Percentiles rank a stretch among this genome's conserved stretches.
These are phyloP conservation scores for Hemichromis elongatus DNA, from an alignment of 2,113 vertebrate genomes.

Conservation along the genomic window DNA sequence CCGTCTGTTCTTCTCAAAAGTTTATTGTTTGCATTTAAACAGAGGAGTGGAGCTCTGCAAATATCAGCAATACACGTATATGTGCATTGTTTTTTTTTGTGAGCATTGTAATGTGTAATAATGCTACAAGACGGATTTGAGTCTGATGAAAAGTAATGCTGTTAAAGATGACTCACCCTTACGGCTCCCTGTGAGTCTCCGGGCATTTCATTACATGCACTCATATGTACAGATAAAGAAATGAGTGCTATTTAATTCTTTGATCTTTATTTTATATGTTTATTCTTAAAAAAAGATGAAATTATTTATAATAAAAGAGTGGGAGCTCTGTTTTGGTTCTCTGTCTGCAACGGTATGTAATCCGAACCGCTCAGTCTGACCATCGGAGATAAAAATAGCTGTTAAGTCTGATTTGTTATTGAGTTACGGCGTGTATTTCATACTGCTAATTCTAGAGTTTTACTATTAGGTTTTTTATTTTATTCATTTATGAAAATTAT, in stretches of 20 bases:
- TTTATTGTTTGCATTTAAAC: neutral
- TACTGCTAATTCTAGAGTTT: neutral
- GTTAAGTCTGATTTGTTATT: neutral
- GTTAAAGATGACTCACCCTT: neutral
- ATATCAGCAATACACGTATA: neutral
- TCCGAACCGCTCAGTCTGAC: neutral
- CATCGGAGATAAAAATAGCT: neutral
- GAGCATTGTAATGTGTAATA: neutral
- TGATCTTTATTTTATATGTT: neutral
- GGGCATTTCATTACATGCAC: fast-evolving
- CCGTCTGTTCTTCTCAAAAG: neutral
- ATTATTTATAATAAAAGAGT: fast-evolving
- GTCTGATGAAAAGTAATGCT: neutral
- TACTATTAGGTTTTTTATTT: neutral
- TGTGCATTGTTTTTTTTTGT: neutral
- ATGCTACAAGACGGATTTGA: neutral
- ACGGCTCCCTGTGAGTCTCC: neutral
- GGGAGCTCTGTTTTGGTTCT: neutral
- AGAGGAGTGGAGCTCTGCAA: neutral
- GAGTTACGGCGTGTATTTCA: neutral
- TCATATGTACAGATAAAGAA: neutral
- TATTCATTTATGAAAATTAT: neutral
- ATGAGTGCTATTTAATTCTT: neutral
- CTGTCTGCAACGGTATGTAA: neutral
- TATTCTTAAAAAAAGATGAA: neutral